Percentiles rank a stretch among this genome's conserved stretches.
phyloP scores from a whole-genome alignment of 1,140 invertebrate genomes.

The Belonocnema kinseyi region DNA sequence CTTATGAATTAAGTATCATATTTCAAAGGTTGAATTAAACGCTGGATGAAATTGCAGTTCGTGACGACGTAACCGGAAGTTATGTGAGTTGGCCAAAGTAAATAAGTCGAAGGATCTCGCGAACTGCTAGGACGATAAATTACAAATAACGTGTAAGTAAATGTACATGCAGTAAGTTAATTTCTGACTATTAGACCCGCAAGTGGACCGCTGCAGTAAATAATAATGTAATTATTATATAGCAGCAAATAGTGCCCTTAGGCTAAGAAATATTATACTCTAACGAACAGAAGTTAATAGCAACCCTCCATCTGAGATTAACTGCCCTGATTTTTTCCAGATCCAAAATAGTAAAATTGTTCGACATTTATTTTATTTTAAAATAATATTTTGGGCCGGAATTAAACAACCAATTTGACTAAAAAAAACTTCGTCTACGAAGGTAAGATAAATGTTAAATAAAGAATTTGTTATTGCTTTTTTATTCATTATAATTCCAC shows the following conservation, averaged over 20 bases:
- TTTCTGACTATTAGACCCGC: conserved; percentile 57
- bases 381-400: no score
- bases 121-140: conserved; percentile 51
- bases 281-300: no score
- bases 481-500: no score
- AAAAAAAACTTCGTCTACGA: no score
- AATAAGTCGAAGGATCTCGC: conserved; percentile 59
- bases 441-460: no score
- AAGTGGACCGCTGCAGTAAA: conserved; percentile 66
- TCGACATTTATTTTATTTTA: no score
- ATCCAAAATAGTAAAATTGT: no score
- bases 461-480: no score
- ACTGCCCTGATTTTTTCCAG: no score
- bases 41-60: conserved; percentile 44
- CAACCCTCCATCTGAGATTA: no score
- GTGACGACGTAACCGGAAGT: conserved; percentile 50
- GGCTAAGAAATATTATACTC: no score
- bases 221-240: conserved; percentile 64
- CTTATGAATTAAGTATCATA: conserved; percentile 11
- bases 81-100: conserved; percentile 54
- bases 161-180: conserved; percentile 61
- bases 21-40: neutral
- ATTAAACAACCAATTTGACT: no score
- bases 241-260: conserved; percentile 44
- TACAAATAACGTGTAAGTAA: conserved; percentile 52